A percentile compares a stretch with the other conserved stretches of the same genome.
Conservation (phyloP, 1,140 invertebrate species). For the Pogonognathellus flavescens region DNA sequence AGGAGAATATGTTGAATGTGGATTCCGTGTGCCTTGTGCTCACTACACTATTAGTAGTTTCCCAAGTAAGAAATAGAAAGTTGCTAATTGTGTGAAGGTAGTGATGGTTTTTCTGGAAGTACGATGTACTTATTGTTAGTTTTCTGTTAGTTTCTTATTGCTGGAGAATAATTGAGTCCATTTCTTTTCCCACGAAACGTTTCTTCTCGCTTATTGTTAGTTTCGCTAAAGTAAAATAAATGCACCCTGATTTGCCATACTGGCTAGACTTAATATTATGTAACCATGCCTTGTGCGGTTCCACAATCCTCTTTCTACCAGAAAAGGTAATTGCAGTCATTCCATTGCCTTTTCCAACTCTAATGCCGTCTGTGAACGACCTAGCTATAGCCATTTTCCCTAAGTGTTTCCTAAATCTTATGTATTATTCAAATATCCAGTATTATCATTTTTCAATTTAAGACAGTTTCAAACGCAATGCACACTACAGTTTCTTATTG, state of each 20-base stretch:
- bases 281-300: not conserved
- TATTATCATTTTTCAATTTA: too few relatives aligned
- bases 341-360: constrained; percentile 7
- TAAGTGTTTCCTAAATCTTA: too few relatives aligned
- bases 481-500: too few relatives aligned
- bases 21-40: too few relatives aligned
- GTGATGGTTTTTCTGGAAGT: not conserved
- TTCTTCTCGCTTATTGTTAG: constrained; percentile 16
- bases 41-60: too few relatives aligned
- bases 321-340: not conserved
- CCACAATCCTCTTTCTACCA: not conserved
- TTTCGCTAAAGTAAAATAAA: not conserved
- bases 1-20: too few relatives aligned
- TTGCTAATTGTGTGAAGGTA: constrained; percentile 3
- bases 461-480: too few relatives aligned
- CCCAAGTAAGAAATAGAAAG: not conserved
- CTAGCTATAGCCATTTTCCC: not conserved
- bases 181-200: constrained; percentile 8
- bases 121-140: not conserved
- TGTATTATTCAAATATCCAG: too few relatives aligned
- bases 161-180: constrained; percentile 6
- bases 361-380: not conserved
- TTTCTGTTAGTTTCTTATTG: not conserved
- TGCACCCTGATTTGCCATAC: not conserved
- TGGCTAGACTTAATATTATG: not conserved